These are phyloP conservation scores for Muscicapa adusta DNA, from an alignment of 2,113 vertebrate genomes.

Conservation along the genomic window DNA sequence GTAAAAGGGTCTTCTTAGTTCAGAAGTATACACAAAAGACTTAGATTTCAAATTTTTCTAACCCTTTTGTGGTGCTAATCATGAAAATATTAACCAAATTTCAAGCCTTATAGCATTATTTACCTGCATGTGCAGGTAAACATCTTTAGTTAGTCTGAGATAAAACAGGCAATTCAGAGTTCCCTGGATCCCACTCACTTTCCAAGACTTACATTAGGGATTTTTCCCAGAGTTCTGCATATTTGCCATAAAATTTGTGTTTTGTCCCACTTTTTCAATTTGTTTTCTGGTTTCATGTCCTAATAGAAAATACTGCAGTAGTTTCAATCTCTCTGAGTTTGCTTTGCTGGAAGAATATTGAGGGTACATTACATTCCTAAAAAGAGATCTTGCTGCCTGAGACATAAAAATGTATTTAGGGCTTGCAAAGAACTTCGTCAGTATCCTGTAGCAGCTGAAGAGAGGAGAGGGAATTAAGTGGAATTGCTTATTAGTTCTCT, in stretches of 20 bases:
- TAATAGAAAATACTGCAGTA: not conserved
- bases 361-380: not conserved
- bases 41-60: not conserved
- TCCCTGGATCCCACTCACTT: not conserved
- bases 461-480: not conserved
- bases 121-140: not conserved
- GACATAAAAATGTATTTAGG: not conserved
- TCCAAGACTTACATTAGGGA: not conserved
- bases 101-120: not conserved
- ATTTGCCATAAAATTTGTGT: not conserved
- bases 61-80: not conserved
- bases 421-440: not conserved
- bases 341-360: not conserved
- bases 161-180: not conserved
- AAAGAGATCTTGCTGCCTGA: not conserved
- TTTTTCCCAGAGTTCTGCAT: not conserved
- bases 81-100: not conserved
- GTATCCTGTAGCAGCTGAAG: not conserved
- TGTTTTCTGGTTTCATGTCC: not conserved
- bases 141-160: not conserved
- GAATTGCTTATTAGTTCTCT: not conserved
- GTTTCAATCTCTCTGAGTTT: not conserved
- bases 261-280: not conserved
- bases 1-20: not conserved
- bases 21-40: not conserved